Percentiles rank a stretch among this genome's conserved stretches.
phyloP scores from a whole-genome alignment of 2,797 vertebrate species.

The Acomys russatus region DNA sequence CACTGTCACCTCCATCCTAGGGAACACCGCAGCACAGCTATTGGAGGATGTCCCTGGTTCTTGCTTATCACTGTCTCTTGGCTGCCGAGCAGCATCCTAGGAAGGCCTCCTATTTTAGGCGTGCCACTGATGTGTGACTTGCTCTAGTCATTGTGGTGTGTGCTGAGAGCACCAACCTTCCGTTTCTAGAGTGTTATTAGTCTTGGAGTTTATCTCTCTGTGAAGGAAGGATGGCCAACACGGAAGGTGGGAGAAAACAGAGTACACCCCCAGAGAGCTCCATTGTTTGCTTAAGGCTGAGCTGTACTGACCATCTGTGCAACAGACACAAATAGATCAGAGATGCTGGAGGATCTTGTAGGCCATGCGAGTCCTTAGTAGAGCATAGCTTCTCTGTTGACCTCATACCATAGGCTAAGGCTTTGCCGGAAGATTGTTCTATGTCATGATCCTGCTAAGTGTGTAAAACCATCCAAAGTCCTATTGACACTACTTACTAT shows the following conservation, averaged over 20 bases:
- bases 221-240: not conserved
- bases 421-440: not conserved
- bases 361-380: not conserved
- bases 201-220: not conserved
- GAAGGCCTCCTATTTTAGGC: not conserved
- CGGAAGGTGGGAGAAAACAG: fast-evolving
- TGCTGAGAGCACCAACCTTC: not conserved
- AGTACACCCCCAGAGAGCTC: not conserved
- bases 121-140: fast-evolving
- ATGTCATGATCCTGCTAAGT: not conserved
- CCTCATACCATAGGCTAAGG: not conserved
- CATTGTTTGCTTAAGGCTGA: fast-evolving
- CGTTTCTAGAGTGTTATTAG: not conserved
- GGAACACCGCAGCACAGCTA: too few species aligned
- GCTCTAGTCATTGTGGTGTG: not conserved
- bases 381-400: not conserved
- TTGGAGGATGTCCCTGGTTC: not conserved
- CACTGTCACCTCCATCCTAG: not conserved
- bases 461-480: not conserved
- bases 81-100: not conserved
- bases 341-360: not conserved
- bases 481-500: not conserved
- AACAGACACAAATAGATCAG: not conserved
- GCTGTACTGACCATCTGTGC: not conserved
- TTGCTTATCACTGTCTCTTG: not conserved